Base-by-base conservation (phyloP, 1,140 invertebrate species). In the Armadillidium nasatum region DNA sequence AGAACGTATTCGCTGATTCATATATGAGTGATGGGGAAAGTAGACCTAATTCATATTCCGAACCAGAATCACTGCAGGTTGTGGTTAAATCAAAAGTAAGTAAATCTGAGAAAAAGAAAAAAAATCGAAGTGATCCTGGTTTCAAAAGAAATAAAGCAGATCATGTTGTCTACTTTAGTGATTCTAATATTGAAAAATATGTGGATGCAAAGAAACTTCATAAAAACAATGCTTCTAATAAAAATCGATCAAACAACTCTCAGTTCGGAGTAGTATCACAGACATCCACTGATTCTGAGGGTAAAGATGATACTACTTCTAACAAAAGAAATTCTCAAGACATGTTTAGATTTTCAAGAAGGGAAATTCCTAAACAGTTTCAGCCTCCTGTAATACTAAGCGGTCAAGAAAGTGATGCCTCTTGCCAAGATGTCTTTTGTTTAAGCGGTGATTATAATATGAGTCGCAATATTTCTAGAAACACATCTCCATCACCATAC, bases 211-310 rank as follows among this genome's bases (percentile, higher is more conserved):
- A 44, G 15, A 11, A 45, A 19, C 33, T n/a, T n/a, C 43, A 50
- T 1, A 54, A 72, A n/a, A 60, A 67, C 15, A 44, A 71, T 22
- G 10, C 23, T 23, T 15, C 23, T 33, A 11, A 75, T 60, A 46
- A 45, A 67, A 69, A 76, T 10, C 66, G 68, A 45, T n/a, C 21
- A 46, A 45, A 45, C 44, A n/a, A 22, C 67, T 6, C 23, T 21
- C 19, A 73, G 43, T 74, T 75, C 13, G 50, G 75, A n/a, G 73
- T 76, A 11, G 77, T 81, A 44, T 81, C 80, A 72, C 80, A 81
- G 76, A 77, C 73, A 10, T 81, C 80, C 21, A 81, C 80, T n/a
- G 80, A 81, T 71, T 81, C 80, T 33, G 80, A 81, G 44, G 80
- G 80, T 13, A 70, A 74, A 15, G 80, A 79, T 22, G 80, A 81